phyloP scores from a whole-genome alignment of 2,113 vertebrate genomes.

The Thamnaconus septentrionalis region DNA sequence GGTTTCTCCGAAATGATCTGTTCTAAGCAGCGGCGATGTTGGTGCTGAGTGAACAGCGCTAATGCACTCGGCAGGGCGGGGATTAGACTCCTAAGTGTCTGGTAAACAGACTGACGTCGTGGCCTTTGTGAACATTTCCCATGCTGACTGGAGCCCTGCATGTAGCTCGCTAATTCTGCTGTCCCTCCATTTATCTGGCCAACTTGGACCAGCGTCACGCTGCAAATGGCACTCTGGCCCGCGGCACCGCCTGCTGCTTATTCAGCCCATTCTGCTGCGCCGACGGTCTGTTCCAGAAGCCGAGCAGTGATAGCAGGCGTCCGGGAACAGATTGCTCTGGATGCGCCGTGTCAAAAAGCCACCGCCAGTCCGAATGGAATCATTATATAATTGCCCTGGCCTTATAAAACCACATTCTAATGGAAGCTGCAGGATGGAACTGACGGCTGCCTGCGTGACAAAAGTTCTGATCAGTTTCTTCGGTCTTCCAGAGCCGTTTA shows the following conservation, averaged over 20 bases:
- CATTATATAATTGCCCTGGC: conserved; percentile 27
- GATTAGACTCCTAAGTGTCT: too few relatives aligned
- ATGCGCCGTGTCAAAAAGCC: conserved; percentile 34
- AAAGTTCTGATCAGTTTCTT: conserved; percentile 32
- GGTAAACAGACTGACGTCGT: too few relatives aligned
- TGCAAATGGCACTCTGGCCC: conserved; percentile 29
- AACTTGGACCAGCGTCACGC: conserved; percentile 30
- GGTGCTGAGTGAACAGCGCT: too few relatives aligned
- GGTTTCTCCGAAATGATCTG: too few relatives aligned
- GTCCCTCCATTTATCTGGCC: conserved; percentile 4
- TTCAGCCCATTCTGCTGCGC: conserved; percentile 63
- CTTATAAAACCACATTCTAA: conserved; percentile 20
- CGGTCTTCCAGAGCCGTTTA: conserved; percentile 88
- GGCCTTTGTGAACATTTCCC: too few relatives aligned
- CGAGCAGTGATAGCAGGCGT: conserved; percentile 20
- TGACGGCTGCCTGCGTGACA: neutral
- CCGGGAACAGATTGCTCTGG: conserved; percentile 49
- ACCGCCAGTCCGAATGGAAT: conserved; percentile 16
- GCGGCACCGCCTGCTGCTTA: conserved; percentile 52
- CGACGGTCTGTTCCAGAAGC: conserved; percentile 62
- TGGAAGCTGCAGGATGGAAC: conserved; percentile 4
- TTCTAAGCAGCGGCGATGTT: too few relatives aligned
- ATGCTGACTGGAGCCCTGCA: too few relatives aligned
- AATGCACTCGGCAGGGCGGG: too few relatives aligned
- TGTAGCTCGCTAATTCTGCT: neutral